Conservation (phyloP, 2,797 vertebrate genomes). For the Trematomus bernacchii region DNA sequence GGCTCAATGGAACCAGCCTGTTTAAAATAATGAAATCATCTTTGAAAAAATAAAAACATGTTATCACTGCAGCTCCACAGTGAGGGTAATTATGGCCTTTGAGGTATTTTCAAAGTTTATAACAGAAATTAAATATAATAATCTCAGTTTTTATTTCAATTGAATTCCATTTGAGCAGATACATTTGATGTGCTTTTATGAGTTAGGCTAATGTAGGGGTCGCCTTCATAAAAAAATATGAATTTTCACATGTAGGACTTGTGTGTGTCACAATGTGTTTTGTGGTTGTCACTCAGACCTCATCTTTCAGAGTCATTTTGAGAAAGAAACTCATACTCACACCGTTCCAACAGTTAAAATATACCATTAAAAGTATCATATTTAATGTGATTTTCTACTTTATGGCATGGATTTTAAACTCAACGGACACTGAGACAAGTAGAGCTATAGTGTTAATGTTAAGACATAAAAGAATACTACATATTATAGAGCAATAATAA, state of each 20-base stretch:
- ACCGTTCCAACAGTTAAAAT: constrained; percentile 1
- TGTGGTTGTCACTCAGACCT: constrained; percentile 9
- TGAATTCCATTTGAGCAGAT: too few species aligned
- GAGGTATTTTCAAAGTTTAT: background rate
- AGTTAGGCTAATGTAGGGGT: background rate
- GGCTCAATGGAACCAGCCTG: background rate
- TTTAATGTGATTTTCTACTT: background rate
- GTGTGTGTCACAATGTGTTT: too few species aligned
- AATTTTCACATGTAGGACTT: background rate
- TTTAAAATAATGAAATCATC: background rate
- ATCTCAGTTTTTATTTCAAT: background rate
- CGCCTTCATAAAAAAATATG: constrained; percentile 15
- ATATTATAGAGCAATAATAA: background rate
- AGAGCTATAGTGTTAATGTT: background rate
- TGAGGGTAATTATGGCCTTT: background rate
- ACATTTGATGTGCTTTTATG: too few species aligned
- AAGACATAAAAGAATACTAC: constrained; percentile 3
- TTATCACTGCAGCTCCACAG: background rate
- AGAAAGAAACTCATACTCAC: background rate
- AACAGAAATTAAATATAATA: background rate
- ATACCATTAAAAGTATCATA: background rate
- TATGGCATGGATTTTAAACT: background rate
- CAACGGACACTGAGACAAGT: background rate
- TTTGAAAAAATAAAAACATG: background rate
- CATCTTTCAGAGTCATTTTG: constrained; percentile 11